Percentiles rank a stretch among this genome's conserved stretches.
These are phyloP conservation scores for Agrochola circellaris DNA, from an alignment of 2,888 invertebrate species.

Conservation along the genomic window DNA sequence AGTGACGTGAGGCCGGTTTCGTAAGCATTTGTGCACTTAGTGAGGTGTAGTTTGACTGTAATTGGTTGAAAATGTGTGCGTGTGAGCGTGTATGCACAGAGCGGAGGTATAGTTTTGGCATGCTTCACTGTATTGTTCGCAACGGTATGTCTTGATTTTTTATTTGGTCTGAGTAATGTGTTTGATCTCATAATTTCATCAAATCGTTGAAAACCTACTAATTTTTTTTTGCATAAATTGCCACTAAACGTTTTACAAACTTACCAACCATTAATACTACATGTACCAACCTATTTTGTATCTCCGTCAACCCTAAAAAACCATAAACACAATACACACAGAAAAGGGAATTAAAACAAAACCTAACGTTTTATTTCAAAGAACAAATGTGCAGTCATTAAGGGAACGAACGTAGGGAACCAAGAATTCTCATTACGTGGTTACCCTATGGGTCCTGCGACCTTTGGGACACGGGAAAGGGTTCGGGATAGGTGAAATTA, in stretches of 20 bases:
- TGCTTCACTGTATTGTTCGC: too few relatives aligned
- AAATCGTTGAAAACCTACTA: too few relatives aligned
- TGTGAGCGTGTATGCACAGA: too few relatives aligned
- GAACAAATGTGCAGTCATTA: slow-evolving; percentile 75
- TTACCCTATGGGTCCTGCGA: slow-evolving; percentile 52
- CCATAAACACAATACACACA: slow-evolving; percentile 40
- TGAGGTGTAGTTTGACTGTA: too few relatives aligned
- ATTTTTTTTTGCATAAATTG: too few relatives aligned
- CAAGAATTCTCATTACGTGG: slow-evolving; percentile 80
- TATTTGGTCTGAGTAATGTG: background rate
- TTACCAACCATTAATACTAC: too few relatives aligned
- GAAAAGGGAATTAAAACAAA: slow-evolving; percentile 59
- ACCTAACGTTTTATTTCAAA: slow-evolving; percentile 61
- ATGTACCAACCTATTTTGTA: background rate
- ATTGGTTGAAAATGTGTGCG: too few relatives aligned
- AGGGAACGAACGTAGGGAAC: slow-evolving; percentile 67
- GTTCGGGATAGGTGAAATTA: slow-evolving; percentile 64
- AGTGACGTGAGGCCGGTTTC: too few relatives aligned
- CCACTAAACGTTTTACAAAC: too few relatives aligned
- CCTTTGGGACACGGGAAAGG: slow-evolving; percentile 67
- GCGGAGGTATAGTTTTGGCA: too few relatives aligned
- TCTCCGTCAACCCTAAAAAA: slow-evolving; percentile 4
- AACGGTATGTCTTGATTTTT: too few relatives aligned
- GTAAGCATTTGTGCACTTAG: too few relatives aligned
- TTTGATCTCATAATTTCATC: background rate